These are phyloP conservation scores for Piliocolobus tephrosceles DNA, from an alignment of 2,113 vertebrate species.

Conservation along the genomic window DNA sequence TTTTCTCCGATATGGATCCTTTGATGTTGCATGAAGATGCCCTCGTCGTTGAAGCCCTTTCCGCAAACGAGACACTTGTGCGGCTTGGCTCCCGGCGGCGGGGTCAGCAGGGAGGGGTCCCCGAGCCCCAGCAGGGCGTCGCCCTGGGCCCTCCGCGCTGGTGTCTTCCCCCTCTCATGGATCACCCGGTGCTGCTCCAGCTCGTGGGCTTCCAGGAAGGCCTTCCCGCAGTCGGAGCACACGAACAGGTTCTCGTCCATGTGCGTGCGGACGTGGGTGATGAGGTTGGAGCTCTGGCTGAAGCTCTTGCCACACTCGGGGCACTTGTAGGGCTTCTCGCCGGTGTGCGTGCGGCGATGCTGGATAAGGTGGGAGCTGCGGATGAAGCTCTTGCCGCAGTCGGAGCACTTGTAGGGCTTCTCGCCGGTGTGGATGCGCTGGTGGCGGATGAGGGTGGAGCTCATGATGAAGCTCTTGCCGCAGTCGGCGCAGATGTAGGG, in stretches of 20 bases:
- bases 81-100: constrained; percentile 71
- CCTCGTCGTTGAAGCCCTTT: constrained; percentile 75
- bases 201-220: constrained; percentile 85
- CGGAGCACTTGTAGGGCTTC: constrained; percentile 82
- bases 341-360: constrained; percentile 89
- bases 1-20: constrained; percentile 75
- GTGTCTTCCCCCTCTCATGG: constrained; percentile 74
- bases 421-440: constrained; percentile 81
- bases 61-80: constrained; percentile 80
- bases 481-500: constrained; percentile 79
- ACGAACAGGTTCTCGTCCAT: constrained; percentile 89
- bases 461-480: constrained; percentile 81
- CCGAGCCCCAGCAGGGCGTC: constrained; percentile 61
- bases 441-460: constrained; percentile 79
- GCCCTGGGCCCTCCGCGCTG: constrained; percentile 59
- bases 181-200: constrained; percentile 75
- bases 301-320: constrained; percentile 88
- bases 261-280: constrained; percentile 88
- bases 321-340: constrained; percentile 89
- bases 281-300: constrained; percentile 88
- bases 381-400: constrained; percentile 88
- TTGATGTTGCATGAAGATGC: constrained; percentile 78
- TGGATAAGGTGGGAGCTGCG: constrained; percentile 87
- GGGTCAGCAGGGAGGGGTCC: constrained; percentile 67
- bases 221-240: constrained; percentile 85